Base-by-base conservation (phyloP, 2,797 vertebrate genomes). In the Eptatretus atami region DNA sequence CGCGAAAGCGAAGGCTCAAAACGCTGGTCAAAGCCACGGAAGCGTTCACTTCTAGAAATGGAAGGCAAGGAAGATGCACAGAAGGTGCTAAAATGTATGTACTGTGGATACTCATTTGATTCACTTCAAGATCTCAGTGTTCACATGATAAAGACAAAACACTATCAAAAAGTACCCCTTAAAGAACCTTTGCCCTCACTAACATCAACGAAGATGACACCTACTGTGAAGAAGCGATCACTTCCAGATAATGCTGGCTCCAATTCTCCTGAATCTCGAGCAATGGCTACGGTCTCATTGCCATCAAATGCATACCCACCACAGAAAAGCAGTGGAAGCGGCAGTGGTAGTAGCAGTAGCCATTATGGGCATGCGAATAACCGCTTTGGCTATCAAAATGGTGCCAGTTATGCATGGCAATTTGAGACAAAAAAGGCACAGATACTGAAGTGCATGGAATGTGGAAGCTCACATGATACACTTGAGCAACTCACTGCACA, bases 111-210 rank as follows among this genome's bases (percentile, higher is more conserved):
- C 75, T 98, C 90, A 0, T 96, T 98, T 15, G 88, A 98, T 72
- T 94, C 90, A 65, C 71, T 98, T 73, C 90, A 98, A 73, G 90
- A 98, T 73, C 82, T 98, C 63, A 98, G 90, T 1, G 90, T 96
- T 68, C 90, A 98, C 74, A 98, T 98, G 90, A 98, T 98, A 71
- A 98, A 98, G 83, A 98, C 90, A 67, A 98, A 98, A 80, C 90
- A 98, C 81, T 98, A 98, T 84, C 90, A 98, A 81, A 98, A 98
- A 86, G 90, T 98, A 86, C 90, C 90, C 88, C 86, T 98, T 70
- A 98, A 98, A 80, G 90, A 98, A 76, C 90, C 90, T 63, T 84
- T 98, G 76, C 82, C 87, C 68, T 82, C 86, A 69, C 81, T 98
- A 70, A 61, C 12, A 24, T 75, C 86, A 68, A 96, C 96, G 76